Evolutionary conservation across 2,888 invertebrate species (phyloP).

Genomic region (Quadriops clusia): DNA sequence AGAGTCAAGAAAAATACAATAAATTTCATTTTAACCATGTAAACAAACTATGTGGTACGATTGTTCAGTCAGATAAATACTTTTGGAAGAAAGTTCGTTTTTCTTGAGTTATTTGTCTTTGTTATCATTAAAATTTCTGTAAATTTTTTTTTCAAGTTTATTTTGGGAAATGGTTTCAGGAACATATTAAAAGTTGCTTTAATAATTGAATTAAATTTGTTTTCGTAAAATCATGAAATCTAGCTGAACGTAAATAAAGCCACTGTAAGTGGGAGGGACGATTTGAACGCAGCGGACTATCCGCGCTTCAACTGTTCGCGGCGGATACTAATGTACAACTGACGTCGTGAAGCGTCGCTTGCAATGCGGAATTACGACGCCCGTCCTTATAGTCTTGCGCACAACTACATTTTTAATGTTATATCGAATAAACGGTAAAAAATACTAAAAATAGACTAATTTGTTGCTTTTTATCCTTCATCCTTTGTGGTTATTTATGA

Average conservation of each 20-base stretch:
- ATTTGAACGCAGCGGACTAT: conserved; percentile 9
- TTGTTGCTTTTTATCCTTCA: too few relatives aligned
- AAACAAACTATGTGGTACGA: too few relatives aligned
- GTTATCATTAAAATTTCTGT: background rate
- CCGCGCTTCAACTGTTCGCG: conserved; percentile 14
- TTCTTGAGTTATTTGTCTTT: background rate
- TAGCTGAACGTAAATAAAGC: background rate
- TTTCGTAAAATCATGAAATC: background rate
- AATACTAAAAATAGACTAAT: too few relatives aligned
- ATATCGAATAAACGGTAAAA: too few relatives aligned
- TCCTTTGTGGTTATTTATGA: too few relatives aligned
- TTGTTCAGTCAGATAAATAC: conserved; percentile 4
- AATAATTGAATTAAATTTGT: too few relatives aligned
- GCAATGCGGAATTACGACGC: conserved; percentile 30
- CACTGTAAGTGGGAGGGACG: conserved; percentile 22
- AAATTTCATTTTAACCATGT: conserved; percentile 26
- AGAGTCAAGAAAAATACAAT: conserved; percentile 30
- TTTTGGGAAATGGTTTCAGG: background rate
- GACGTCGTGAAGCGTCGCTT: conserved; percentile 22
- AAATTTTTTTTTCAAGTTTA: conserved; percentile 5
- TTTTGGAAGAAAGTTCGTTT: background rate
- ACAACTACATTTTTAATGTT: too few relatives aligned
- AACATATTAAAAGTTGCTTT: background rate
- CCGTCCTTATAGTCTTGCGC: conserved; percentile 25
- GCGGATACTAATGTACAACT: conserved; percentile 20